Percentiles rank a stretch among this genome's conserved stretches.
phyloP scores from a whole-genome alignment of 1,140 invertebrate species.

The Cotesia chilonis region DNA sequence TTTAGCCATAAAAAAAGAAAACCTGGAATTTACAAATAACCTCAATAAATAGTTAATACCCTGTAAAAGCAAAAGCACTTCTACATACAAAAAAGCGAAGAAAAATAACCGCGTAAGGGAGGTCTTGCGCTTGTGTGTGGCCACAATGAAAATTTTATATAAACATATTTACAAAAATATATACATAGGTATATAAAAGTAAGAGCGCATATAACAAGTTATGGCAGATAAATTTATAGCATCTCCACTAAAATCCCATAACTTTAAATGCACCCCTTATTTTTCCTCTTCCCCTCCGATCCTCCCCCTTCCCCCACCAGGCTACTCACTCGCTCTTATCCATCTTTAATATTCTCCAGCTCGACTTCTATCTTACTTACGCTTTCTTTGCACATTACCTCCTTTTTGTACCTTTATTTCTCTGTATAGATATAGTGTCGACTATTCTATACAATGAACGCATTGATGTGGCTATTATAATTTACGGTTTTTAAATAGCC shows the following conservation, averaged over 20 bases:
- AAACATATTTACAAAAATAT: no score
- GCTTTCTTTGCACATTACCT: neutral
- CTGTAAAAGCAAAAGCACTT: neutral
- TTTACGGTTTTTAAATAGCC: constrained; percentile 65
- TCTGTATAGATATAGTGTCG: no score
- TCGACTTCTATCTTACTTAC: constrained; percentile 27
- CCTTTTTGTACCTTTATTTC: no score
- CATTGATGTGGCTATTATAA: constrained; percentile 51
- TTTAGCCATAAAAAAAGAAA: no score
- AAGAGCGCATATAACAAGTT: constrained; percentile 66
- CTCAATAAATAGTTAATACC: neutral
- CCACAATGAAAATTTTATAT: constrained; percentile 43
- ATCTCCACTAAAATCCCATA: constrained; percentile 67
- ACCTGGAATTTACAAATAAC: no score
- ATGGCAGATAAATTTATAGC: constrained; percentile 68
- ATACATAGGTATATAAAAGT: constrained; percentile 62
- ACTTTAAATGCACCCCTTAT: constrained; percentile 64
- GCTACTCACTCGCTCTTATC: constrained; percentile 32
- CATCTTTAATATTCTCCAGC: neutral
- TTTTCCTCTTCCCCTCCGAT: constrained; percentile 47
- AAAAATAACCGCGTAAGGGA: neutral
- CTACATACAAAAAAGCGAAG: neutral
- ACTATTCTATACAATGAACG: no score
- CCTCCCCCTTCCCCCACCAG: constrained; percentile 33
- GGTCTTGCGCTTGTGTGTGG: constrained; percentile 57